Evolutionary conservation across 2,113 vertebrate genomes (phyloP).

Genomic region (Dromaius novaehollandiae): DNA sequence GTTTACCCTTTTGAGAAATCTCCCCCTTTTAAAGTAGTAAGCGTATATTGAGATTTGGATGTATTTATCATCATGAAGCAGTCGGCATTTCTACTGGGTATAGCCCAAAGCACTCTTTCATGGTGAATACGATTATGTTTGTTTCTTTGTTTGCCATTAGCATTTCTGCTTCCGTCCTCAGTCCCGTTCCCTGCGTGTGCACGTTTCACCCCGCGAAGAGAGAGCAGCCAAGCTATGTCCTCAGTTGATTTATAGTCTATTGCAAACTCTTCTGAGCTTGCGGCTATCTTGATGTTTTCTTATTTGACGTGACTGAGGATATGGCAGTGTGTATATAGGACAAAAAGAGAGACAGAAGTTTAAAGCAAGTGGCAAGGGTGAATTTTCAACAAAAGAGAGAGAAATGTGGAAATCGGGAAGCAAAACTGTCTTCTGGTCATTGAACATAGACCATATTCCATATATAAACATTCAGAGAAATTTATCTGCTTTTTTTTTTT

Average conservation of each 20-base stretch:
- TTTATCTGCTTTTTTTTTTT: constrained; percentile 5
- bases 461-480: constrained; percentile 19
- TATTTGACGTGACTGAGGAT: background rate
- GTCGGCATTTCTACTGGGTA: constrained; percentile 24
- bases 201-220: background rate
- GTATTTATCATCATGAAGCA: background rate
- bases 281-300: background rate
- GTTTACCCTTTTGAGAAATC: background rate
- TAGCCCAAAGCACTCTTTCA: background rate
- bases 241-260: background rate
- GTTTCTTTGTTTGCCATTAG: background rate
- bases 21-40: background rate
- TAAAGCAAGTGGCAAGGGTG: background rate
- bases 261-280: constrained; percentile 15
- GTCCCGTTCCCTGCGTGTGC: rapidly evolving
- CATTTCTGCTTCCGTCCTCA: background rate
- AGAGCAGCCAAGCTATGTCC: background rate
- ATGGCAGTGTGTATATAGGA: background rate
- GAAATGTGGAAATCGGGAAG: background rate
- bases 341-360: background rate
- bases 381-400: background rate
- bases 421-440: background rate
- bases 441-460: background rate
- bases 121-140: background rate
- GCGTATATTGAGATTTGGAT: background rate